phyloP scores from a whole-genome alignment of 2,888 invertebrate genomes.

The Unio delphinus region DNA sequence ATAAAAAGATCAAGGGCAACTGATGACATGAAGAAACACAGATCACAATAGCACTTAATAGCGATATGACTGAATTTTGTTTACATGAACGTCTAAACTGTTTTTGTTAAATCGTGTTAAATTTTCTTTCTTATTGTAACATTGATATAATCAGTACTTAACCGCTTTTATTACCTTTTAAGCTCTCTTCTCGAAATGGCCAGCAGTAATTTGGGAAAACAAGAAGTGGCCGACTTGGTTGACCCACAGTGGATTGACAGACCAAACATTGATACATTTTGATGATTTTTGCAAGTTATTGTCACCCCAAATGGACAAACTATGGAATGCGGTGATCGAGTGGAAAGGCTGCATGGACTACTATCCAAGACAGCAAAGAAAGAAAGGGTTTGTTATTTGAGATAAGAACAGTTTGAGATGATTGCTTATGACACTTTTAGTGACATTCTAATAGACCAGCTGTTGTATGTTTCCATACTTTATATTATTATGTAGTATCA shows the following conservation, averaged over 20 bases:
- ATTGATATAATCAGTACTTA: background rate
- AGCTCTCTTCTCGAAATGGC: conserved; percentile 67
- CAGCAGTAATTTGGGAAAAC: conserved; percentile 15
- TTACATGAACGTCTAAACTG: background rate
- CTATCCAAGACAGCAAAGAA: conserved; percentile 8
- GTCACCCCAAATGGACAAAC: conserved; percentile 63
- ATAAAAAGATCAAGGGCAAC: no score
- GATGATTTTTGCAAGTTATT: conserved; percentile 65
- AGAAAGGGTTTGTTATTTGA: conserved; percentile 17
- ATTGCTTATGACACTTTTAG: no score
- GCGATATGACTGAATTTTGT: no score
- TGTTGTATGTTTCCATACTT: no score
- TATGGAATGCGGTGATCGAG: conserved; percentile 64
- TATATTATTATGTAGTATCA: no score
- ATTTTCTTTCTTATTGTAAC: background rate
- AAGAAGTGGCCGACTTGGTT: conserved; percentile 54
- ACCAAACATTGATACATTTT: conserved; percentile 53
- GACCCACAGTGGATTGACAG: conserved; percentile 51
- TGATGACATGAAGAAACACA: no score
- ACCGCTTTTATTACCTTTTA: background rate
- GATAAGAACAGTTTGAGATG: no score
- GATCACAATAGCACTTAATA: no score
- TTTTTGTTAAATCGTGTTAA: background rate
- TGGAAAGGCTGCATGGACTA: conserved; percentile 58
- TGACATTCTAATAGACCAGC: no score